Conservation (phyloP, 1,140 invertebrate species). For the Brachionus koreanus region DNA sequence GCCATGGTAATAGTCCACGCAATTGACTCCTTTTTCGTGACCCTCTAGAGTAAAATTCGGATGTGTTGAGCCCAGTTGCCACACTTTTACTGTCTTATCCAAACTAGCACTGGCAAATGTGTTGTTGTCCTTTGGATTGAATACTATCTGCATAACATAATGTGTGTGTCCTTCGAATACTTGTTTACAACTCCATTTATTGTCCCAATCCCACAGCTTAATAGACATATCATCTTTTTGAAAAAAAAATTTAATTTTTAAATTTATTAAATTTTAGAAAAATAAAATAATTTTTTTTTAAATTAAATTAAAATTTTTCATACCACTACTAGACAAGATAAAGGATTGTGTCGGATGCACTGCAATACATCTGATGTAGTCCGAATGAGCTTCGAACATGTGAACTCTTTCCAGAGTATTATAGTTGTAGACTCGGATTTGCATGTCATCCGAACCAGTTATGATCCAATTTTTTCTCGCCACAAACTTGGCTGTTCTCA, state of each 20-base stretch:
- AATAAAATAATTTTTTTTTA: background rate
- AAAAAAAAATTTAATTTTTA: constrained; percentile 48
- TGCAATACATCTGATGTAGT: constrained; percentile 92
- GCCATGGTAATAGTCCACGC: constrained; percentile 98
- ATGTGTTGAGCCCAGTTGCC: constrained; percentile 91
- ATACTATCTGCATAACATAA: constrained; percentile 99
- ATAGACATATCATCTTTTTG: constrained; percentile 91
- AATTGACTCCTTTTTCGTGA: constrained; percentile 97
- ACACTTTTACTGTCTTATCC: constrained; percentile 93
- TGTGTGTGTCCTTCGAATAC: constrained; percentile 84
- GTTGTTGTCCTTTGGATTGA: constrained; percentile 99
- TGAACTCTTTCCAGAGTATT: constrained; percentile 94
- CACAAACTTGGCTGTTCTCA: constrained; percentile 89
- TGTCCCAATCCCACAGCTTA: constrained; percentile 99
- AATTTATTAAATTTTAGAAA: background rate
- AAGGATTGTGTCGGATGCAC: constrained; percentile 96
- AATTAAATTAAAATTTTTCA: constrained; percentile 52
- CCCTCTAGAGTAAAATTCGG: constrained; percentile 98
- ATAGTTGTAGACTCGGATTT: constrained; percentile 92
- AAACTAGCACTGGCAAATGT: constrained; percentile 98
- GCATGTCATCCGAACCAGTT: constrained; percentile 78
- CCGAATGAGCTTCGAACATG: constrained; percentile 94
- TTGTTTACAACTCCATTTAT: constrained; percentile 91
- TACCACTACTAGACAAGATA: constrained; percentile 80
- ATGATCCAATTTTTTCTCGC: constrained; percentile 97